These are phyloP conservation scores for Coleophora deauratella DNA, from an alignment of 2,888 invertebrate species.

Conservation along the genomic window DNA sequence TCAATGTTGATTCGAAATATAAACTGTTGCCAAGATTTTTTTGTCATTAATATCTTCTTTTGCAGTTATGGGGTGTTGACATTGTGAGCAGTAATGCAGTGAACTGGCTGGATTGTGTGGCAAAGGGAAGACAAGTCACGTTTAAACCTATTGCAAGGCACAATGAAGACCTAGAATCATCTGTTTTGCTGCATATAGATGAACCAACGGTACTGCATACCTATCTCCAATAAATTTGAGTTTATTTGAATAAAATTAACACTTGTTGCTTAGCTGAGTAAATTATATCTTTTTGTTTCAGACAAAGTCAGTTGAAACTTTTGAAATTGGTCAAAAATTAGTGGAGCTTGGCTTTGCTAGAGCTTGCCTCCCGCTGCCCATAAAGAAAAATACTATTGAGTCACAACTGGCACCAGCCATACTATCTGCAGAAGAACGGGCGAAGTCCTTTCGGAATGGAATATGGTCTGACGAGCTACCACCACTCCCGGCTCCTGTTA, in stretches of 20 bases:
- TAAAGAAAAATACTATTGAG: conserved; percentile 53
- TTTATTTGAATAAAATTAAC: no score
- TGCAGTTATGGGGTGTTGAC: conserved; percentile 68
- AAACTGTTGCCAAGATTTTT: conserved; percentile 19
- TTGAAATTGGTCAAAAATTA: conserved; percentile 60
- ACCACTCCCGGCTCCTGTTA: conserved; percentile 47
- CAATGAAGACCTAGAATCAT: conserved; percentile 58
- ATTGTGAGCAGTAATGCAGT: conserved; percentile 68
- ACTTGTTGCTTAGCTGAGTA: no score
- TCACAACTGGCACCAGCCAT: conserved; percentile 50
- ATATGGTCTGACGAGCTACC: conserved; percentile 63
- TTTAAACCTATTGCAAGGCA: conserved; percentile 61
- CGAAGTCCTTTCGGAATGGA: conserved; percentile 53
- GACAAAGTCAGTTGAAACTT: conserved; percentile 50
- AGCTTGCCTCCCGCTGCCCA: conserved; percentile 40
- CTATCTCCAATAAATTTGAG: background rate
- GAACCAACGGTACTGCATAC: conserved; percentile 38
- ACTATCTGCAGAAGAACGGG: conserved; percentile 52
- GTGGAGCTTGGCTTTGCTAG: conserved; percentile 66
- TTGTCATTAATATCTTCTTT: conserved; percentile 16
- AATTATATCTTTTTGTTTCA: conserved; percentile 27
- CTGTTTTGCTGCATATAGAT: conserved; percentile 59
- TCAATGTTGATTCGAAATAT: conserved; percentile 7
- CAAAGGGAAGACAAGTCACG: conserved; percentile 59
- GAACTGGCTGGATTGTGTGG: conserved; percentile 75